Evolutionary conservation across 2,113 vertebrate species (phyloP), one percentile per base, ranked within the genome.

Genomic region (Casuarius casuarius): DNA sequence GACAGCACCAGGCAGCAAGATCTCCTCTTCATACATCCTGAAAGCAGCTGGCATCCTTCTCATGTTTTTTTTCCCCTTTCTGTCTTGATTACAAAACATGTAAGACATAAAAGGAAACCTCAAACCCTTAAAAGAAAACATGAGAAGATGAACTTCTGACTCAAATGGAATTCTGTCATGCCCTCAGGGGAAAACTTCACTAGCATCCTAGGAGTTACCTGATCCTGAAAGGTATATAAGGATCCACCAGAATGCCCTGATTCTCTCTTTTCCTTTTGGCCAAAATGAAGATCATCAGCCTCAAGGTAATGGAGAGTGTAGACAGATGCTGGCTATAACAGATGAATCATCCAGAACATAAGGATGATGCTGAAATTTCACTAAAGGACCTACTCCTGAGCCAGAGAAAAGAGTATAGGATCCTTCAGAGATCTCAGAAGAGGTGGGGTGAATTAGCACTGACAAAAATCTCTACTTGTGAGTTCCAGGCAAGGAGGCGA

Each of bases 401-500:
- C 51, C 51, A 76, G 56, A 68, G 65, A 51, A 82, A 46, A 84
- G 58, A 59, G 0, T 70, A 58, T 49, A 73, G 2, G 66, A 70
- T 76, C 84, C 26, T 63, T n/a, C 54, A 52, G 29, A 2, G 1
- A 26, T 52, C 73, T 73, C 65, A 0, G 0, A 58, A 80, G 84
- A 17, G 78, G 51, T 54, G 87, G 58, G 67, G 59, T 88, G 78
- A 93, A 76, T 70, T 70, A 93, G 33, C 82, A 70, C 35, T 0
- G 5, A 76, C 59, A 85, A 10, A 95, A 88, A 77, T 59, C 63
- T 85, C 93, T 85, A 76, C 92, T 94, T 94, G 93, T 90, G 87
- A 95, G 92, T 95, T 96, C 90, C 75, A 95, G 84, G 81, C 91
- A 83, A 35, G 79, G 74, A 65, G 49, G 26, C 67, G 80, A 85